Evolutionary conservation across 1,140 invertebrate species (phyloP).

Genomic region (Drosophila insularis): DNA sequence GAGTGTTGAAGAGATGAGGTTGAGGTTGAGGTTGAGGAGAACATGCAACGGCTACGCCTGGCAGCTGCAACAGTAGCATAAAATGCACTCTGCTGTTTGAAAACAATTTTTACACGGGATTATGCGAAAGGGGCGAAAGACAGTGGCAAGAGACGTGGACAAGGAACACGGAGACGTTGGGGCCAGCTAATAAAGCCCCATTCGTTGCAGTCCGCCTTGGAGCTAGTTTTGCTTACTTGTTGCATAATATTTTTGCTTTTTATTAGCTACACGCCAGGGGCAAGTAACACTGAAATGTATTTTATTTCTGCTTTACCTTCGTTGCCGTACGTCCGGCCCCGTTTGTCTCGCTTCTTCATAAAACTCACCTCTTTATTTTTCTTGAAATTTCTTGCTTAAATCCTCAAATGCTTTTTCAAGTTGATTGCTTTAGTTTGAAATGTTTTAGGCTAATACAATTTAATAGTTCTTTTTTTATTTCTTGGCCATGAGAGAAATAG

Average conservation of each 20-base stretch:
- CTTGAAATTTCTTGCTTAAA: conserved; percentile 41
- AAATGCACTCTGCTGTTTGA: conserved; percentile 66
- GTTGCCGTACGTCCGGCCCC: too few species aligned
- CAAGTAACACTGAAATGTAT: conserved; percentile 45
- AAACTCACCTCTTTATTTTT: not conserved
- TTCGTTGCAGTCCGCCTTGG: conserved; percentile 45
- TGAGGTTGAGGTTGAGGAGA: not conserved
- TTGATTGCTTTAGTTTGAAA: conserved; percentile 66
- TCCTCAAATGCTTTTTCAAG: conserved; percentile 63
- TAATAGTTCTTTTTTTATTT: conserved; percentile 54
- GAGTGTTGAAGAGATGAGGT: too few species aligned
- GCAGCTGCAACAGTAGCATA: conserved; percentile 44
- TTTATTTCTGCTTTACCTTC: conserved; percentile 9
- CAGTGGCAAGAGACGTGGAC: not conserved
- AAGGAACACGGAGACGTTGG: conserved; percentile 34
- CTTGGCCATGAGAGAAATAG: conserved; percentile 15
- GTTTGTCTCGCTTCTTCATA: not conserved
- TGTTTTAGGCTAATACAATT: conserved; percentile 74
- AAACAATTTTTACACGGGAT: conserved; percentile 74
- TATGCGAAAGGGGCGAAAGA: conserved; percentile 43
- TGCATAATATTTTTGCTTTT: conserved; percentile 77
- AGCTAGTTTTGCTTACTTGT: conserved; percentile 67
- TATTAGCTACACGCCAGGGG: conserved; percentile 57
- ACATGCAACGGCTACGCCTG: conserved; percentile 31
- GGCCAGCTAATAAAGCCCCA: conserved; percentile 70